Evolutionary conservation across 2,113 vertebrate species (phyloP), one percentile per base, ranked within the genome.

Genomic region (Tonatia bakeri): DNA sequence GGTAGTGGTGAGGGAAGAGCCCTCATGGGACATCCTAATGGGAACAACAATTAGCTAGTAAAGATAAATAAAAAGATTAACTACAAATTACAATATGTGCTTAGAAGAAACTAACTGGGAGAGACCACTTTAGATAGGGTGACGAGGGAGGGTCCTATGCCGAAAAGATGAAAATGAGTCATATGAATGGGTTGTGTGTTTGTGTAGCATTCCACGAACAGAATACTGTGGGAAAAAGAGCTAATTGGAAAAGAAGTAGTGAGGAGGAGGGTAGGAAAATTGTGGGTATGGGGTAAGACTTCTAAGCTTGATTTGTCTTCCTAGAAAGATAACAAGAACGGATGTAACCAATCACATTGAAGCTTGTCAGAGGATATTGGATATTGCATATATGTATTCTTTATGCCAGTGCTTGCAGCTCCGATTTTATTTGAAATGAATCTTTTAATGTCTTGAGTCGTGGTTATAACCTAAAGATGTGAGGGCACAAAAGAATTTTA

Each of bases 51-150:
- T 94, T 73, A 87, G n/a, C 76, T 80, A 76, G 94, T 90, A 67
- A 94, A 96, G 95, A 43, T 81, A 93, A 86, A 61, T 38, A 9
- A 81, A 76, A 92, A 84, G 14, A 7, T 84, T 89, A 91, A 50
- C 91, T 94, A 7, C 65, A 87, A 73, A 56, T 50, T 76, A 12
- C 85, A 33, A 2, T 83, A 38, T 38, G 9, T 86, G 19, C 54
- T 77, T 59, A 76, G 75, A 40, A 70, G 83, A 50, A 95, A 77
- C 43, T 84, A 87, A 76, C 8, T 86, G 33, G 50, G 70, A 95
- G 90, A 92, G 31, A 26, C 36, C 59, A 45, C 12, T 92, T 84
- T 85, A 54, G 45, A 38, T 94, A 90, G 75, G 17, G 64, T 90
- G 50, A 15, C 50, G 22, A 24, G 6, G 70, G 33, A 94, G 92